Evolutionary conservation across 2,888 invertebrate genomes (phyloP).

Genomic region (Sminthurinus aureus): DNA sequence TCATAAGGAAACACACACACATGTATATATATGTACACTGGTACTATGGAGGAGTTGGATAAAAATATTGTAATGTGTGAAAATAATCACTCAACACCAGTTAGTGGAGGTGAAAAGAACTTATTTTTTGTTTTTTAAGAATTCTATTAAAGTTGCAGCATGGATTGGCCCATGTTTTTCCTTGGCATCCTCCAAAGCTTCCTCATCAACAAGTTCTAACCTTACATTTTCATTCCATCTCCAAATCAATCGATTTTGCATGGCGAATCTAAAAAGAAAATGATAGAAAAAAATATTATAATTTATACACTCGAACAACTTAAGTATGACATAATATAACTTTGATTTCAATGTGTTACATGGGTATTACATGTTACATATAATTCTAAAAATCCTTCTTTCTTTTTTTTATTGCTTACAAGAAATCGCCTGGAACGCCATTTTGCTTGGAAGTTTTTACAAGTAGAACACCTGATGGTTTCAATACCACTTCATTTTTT

Average conservation of each 20-base stretch:
- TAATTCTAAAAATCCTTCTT: background rate
- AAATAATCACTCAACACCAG: no score
- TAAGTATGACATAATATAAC: background rate
- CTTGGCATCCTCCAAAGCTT: constrained; percentile 30
- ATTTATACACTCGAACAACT: no score
- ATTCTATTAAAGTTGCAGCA: constrained; percentile 24
- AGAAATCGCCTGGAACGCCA: constrained; percentile 48
- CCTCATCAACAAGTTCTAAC: constrained; percentile 22
- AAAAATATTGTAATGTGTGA: no score
- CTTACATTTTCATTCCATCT: constrained; percentile 46
- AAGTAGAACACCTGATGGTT: constrained; percentile 53
- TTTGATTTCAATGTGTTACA: background rate
- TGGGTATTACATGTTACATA: background rate
- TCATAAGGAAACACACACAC: no score
- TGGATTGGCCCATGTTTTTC: constrained; percentile 34
- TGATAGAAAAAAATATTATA: constrained; percentile 22
- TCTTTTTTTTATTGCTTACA: constrained; percentile 52
- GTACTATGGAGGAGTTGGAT: no score
- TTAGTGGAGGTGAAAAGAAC: no score
- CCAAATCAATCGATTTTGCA: constrained; percentile 55
- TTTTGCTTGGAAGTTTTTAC: constrained; percentile 50
- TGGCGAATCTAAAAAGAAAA: constrained; percentile 45
- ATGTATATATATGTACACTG: no score
- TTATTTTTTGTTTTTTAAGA: constrained; percentile 8
- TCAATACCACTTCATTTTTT: constrained; percentile 41